A percentile compares a stretch with the other conserved stretches of the same genome.
Evolutionary conservation across 2,113 vertebrate species (phyloP).

Genomic region (Erinaceus europaeus): DNA sequence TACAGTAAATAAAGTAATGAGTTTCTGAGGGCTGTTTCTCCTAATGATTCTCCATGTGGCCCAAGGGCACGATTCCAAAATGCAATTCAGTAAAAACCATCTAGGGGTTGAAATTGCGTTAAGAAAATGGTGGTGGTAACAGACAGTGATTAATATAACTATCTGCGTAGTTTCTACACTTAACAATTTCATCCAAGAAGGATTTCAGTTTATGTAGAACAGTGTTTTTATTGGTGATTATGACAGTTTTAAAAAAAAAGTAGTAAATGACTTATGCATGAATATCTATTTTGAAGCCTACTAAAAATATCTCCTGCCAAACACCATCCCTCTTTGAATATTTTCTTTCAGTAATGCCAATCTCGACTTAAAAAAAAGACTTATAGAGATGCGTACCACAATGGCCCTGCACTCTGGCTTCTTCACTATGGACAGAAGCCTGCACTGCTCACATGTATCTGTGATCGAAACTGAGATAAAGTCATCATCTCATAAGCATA

Average conservation of each 20-base stretch:
- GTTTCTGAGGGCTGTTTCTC: constrained; percentile 51
- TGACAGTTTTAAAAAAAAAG: not conserved
- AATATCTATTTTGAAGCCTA: not conserved
- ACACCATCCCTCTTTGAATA: not conserved
- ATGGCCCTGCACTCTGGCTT: too few relatives aligned
- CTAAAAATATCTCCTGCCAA: not conserved
- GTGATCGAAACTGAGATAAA: not conserved
- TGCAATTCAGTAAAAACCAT: constrained; percentile 34
- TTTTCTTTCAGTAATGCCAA: not conserved
- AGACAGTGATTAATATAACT: not conserved
- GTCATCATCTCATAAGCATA: not conserved
- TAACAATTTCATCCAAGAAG: not conserved
- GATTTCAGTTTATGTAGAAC: not conserved
- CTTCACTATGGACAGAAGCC: not conserved
- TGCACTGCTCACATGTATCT: too few relatives aligned
- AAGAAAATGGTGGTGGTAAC: not conserved
- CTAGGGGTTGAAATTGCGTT: not conserved
- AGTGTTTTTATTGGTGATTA: not conserved
- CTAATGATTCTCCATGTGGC: constrained; percentile 55
- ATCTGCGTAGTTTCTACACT: not conserved
- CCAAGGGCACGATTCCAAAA: constrained; percentile 53
- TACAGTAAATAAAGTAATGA: constrained; percentile 64
- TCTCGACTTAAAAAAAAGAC: not conserved
- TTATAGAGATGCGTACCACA: not conserved
- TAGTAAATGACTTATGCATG: not conserved